Base-by-base conservation (phyloP, 1,140 invertebrate species). In the Lasioglossum albipes region DNA sequence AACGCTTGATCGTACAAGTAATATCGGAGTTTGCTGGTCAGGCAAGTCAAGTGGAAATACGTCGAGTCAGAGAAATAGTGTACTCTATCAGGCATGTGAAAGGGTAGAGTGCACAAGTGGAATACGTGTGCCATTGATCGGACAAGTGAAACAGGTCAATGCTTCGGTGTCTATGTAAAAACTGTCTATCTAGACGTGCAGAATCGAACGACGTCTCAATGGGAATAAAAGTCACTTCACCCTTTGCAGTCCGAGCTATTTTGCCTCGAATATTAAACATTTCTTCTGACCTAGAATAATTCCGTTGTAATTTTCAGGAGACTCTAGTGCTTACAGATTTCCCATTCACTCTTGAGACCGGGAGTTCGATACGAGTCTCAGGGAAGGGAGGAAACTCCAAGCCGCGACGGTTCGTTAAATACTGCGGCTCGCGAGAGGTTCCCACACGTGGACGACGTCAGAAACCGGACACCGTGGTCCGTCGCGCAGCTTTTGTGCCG, bases 381-480 rank as follows among this genome's bases (percentile, higher is more conserved):
- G 0, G n/a, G n/a, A n/a, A n/a, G n/a, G n/a, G n/a, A n/a, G n/a
- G n/a, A n/a, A n/a, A n/a, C n/a, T n/a, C n/a, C n/a, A n/a, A n/a
- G n/a, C n/a, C 0, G 20, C n/a, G 66, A 49, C 13, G 13, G 27
- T 31, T 27, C 16, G 61, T 73, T 73, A 54, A 73, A 54, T 66
- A 45, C 12, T n/a, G 41, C 20, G 18, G 13, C 20, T 41, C 57
- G 1, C 18, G 73, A 62, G 36, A 52, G 54, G 65, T 65, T 65
- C 57, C 18, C 10, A 16, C 22, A 20, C 45, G 6, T n/a, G 18
- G 16, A 12, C 6, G 16, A n/a, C n/a, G 41, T 3, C 5, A 64
- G 76, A 79, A 79, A 72, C 61, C n/a, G 45, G 69, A 79, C 36
- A 52, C 31, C 59, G 41, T 42, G 45, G 16, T 71, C 42, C 42